These are phyloP conservation scores for Xestia sexstrigata DNA, from an alignment of 2,888 invertebrate species.

Conservation along the genomic window DNA sequence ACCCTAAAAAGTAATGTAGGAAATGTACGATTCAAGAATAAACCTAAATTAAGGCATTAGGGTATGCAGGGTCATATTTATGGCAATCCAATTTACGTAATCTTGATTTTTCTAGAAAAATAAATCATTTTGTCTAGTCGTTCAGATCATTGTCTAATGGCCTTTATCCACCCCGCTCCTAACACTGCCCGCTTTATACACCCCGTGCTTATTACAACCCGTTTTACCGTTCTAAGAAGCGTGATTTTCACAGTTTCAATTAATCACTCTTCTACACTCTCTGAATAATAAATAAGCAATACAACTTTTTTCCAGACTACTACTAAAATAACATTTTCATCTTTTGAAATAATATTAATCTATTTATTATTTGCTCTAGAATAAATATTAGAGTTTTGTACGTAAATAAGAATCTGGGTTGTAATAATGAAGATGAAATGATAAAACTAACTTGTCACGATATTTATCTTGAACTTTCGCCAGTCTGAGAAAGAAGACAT, in stretches of 20 bases:
- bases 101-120: too few relatives aligned
- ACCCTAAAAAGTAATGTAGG: too few relatives aligned
- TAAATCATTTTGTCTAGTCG: too few relatives aligned
- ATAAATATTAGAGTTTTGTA: constrained; percentile 34
- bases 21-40: too few relatives aligned
- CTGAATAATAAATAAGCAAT: constrained; percentile 25
- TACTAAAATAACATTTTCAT: constrained; percentile 16
- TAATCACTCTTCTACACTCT: constrained; percentile 9
- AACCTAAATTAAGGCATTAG: too few relatives aligned
- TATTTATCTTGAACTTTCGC: not conserved
- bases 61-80: too few relatives aligned
- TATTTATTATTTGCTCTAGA: constrained; percentile 5
- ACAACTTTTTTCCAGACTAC: constrained; percentile 16
- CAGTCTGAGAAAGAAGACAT: not conserved
- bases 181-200: too few relatives aligned
- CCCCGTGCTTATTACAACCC: too few relatives aligned
- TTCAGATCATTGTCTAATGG: too few relatives aligned
- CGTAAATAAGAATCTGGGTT: constrained; percentile 22
- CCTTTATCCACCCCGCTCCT: too few relatives aligned
- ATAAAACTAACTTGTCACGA: not conserved
- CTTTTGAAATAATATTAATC: constrained; percentile 19
- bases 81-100: too few relatives aligned
- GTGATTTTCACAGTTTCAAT: constrained; percentile 10
- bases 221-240: not conserved
- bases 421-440: not conserved